These are phyloP conservation scores for Pseudochirops cupreus DNA, from an alignment of 2,797 vertebrate species.

Conservation along the genomic window DNA sequence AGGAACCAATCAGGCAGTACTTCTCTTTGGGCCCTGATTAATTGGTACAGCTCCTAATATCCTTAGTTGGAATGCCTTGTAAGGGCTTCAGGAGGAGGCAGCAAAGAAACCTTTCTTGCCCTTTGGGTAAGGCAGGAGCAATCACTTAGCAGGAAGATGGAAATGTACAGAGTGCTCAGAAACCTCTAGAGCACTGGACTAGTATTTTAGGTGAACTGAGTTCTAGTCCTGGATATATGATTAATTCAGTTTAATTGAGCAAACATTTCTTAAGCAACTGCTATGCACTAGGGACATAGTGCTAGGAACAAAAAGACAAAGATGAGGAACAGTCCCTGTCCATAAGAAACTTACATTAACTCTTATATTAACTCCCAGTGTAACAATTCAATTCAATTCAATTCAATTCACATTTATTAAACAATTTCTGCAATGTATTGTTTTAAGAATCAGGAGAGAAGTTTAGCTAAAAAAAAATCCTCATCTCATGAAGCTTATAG, in stretches of 20 bases:
- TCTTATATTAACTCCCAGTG: neutral
- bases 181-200: neutral
- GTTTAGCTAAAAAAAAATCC: neutral
- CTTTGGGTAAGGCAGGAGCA: neutral
- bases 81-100: neutral
- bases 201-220: neutral
- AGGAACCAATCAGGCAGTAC: conserved; percentile 35
- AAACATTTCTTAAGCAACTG: neutral
- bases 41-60: conserved; percentile 33
- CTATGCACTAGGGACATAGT: neutral
- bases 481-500: neutral
- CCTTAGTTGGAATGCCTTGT: neutral
- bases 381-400: neutral
- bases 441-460: neutral
- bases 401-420: neutral
- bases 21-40: conserved; percentile 67
- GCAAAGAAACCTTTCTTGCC: neutral
- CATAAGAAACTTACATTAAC: neutral
- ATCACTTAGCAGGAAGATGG: neutral
- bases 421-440: neutral
- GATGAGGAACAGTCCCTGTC: neutral
- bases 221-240: neutral
- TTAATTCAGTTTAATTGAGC: neutral
- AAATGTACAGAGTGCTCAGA: neutral
- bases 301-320: neutral